phyloP scores from a whole-genome alignment of 2,113 vertebrate species.

The Malurus cyaneus region DNA sequence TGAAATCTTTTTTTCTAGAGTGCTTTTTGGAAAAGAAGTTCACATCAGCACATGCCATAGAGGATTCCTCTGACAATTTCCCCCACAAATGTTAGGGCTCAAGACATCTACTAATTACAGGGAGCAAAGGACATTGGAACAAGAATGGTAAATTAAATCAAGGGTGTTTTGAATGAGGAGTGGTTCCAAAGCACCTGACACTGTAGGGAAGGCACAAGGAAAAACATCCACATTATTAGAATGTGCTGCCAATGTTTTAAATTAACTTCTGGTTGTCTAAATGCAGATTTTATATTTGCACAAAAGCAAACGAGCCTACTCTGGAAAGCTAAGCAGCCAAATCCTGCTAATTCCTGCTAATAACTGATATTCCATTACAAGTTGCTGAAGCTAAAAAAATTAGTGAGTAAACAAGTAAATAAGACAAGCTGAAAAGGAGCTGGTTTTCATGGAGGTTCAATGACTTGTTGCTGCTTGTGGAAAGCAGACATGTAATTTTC shows the following conservation, averaged over 20 bases:
- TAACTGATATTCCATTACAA: neutral
- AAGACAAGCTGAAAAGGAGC: neutral
- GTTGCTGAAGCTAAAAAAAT: neutral
- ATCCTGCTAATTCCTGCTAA: slow-evolving; percentile 26
- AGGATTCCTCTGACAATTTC: neutral
- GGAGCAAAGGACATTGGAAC: neutral
- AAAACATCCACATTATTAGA: neutral
- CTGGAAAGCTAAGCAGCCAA: neutral
- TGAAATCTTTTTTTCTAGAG: neutral
- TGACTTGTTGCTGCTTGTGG: neutral
- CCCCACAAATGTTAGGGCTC: neutral
- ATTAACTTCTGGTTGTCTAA: neutral
- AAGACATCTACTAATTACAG: neutral
- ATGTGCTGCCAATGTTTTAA: neutral
- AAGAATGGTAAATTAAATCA: neutral
- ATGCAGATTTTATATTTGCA: neutral
- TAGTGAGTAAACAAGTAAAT: neutral
- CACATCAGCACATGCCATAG: neutral
- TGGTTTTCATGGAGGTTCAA: neutral
- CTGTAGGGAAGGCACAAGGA: neutral
- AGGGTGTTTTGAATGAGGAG: neutral
- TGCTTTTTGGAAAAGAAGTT: neutral
- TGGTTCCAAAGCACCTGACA: neutral
- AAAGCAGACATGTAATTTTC: neutral
- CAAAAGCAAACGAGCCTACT: neutral